Evolutionary conservation across 2,888 invertebrate genomes (phyloP).

Genomic region (Actias luna): DNA sequence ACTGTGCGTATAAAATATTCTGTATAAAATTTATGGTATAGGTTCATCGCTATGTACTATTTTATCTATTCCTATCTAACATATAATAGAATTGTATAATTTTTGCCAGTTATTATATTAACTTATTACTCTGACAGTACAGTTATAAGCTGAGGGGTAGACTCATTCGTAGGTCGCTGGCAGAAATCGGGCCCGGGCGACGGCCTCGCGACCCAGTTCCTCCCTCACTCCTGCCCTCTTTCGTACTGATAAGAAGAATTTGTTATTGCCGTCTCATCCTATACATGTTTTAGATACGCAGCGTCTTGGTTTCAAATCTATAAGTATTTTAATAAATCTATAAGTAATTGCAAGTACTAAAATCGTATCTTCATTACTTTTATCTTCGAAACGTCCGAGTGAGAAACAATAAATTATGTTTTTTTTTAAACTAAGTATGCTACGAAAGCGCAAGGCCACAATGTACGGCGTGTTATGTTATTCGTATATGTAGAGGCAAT

Average conservation of each 20-base stretch:
- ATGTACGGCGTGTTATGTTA: neutral
- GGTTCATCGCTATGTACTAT: neutral
- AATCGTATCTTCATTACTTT: neutral
- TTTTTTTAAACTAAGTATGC: neutral
- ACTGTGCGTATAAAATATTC: neutral
- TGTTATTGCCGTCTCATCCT: constrained; percentile 31
- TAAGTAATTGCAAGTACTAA: neutral
- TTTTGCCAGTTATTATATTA: neutral
- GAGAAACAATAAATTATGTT: neutral
- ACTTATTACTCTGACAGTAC: constrained; percentile 33
- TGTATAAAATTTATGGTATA: neutral
- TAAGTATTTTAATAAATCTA: neutral
- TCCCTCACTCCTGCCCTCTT: constrained; percentile 45
- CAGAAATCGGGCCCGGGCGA: constrained; percentile 67
- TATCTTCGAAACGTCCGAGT: neutral
- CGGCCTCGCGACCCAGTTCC: constrained; percentile 75
- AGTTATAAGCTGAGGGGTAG: constrained; percentile 53
- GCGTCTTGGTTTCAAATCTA: neutral
- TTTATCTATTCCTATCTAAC: neutral
- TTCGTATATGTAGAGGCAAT: neutral
- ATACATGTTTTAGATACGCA: neutral
- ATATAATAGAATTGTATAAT: neutral
- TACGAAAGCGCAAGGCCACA: neutral
- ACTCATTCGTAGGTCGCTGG: constrained; percentile 55
- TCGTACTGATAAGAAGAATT: constrained; percentile 57